Evolutionary conservation across 2,888 invertebrate genomes (phyloP), one percentile per base, ranked within the genome.

Genomic region (Mimas tiliae): DNA sequence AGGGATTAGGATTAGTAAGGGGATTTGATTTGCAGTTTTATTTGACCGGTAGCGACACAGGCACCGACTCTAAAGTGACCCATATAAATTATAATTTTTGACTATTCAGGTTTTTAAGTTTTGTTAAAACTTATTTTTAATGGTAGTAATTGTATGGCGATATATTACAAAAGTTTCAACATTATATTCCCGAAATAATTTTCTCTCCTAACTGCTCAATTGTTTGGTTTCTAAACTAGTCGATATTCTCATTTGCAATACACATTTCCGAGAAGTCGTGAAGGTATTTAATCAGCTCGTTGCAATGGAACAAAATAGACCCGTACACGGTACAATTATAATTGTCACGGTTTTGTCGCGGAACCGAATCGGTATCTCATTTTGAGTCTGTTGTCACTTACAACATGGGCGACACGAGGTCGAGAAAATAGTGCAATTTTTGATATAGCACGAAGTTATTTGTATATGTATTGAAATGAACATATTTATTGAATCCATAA

Each of bases 331-430:
- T 38, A 63, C 69, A 74, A 74, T 70, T 67, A 69, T 62, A 64
- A 70, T 72, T 71, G 71, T 69, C 70, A 70, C 70, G 71, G 71
- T 58, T 38, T 52, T 63, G 70, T 65, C 72, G 67, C 72, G 72
- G 72, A 72, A 72, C 70, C 65, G 66, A 74, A 69, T 69, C 12
- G 67, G 67, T 4, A 4, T 27, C 42, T 55, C 53, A 19, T 19
- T 50, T 19, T 50, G 34, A 38, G 58, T 55, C 34, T 38, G 58
- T 34, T 0, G n/a, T 45, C 14, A n/a, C 42, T 21, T 52, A 27
- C 52, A 12, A 33, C 38, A 38, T 38, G 16, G 38, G 6, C 34
- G 16, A 19, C 58, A 19, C 19, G 16, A 19, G 19, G 33, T 27
- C 12, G 12, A 38, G 42, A 58, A 42, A 1, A 42, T 1, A 14